Conservation (phyloP, 2,113 vertebrate genomes). For the Okapia johnstoni region DNA sequence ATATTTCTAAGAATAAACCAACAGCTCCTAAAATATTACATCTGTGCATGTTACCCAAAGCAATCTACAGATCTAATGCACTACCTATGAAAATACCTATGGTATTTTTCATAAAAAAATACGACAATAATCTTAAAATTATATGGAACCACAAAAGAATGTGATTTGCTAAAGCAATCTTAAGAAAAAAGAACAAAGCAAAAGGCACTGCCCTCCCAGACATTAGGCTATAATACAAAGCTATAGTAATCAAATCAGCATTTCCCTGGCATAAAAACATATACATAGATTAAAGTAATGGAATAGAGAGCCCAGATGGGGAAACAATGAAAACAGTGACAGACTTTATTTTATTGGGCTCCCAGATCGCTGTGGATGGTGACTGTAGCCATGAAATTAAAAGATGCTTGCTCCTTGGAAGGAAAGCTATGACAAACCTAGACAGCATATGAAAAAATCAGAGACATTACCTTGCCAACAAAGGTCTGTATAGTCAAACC, state of each 20-base stretch:
- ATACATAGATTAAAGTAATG: neutral
- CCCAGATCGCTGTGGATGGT: neutral
- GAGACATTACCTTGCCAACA: neutral
- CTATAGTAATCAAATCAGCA: neutral
- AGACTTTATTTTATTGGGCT: neutral
- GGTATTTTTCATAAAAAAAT: neutral
- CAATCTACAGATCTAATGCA: neutral
- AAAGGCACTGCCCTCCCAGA: neutral
- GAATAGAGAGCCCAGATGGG: neutral
- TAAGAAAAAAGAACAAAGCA: neutral
- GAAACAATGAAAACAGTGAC: neutral
- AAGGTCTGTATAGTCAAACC: neutral
- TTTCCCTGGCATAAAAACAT: neutral
- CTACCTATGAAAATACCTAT: neutral
- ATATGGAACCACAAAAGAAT: neutral
- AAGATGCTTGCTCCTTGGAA: neutral
- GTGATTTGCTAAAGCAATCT: neutral
- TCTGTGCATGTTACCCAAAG: neutral
- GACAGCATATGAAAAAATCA: neutral
- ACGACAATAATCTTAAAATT: neutral
- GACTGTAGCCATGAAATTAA: too few relatives aligned
- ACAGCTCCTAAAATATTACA: conserved; percentile 14
- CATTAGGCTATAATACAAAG: neutral
- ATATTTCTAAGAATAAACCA: neutral
- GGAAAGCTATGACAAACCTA: neutral